Evolutionary conservation across 2,888 invertebrate genomes (phyloP).

Genomic region (Eupeodes latifasciatus): DNA sequence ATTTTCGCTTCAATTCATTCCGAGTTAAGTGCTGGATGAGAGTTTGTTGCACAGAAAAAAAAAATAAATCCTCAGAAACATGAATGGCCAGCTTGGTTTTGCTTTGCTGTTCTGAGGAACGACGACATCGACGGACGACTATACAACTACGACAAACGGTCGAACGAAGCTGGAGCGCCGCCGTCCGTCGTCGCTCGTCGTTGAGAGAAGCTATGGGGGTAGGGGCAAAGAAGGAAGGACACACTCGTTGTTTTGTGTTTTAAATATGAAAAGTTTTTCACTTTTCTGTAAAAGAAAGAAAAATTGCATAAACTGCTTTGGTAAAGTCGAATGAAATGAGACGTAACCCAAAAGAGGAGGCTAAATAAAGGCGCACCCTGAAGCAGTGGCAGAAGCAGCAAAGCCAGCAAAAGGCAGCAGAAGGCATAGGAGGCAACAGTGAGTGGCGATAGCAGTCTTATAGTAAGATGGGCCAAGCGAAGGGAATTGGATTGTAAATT

Average conservation of each 20-base stretch:
- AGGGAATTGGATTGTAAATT: slow-evolving; percentile 53
- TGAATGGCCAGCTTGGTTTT: slow-evolving; percentile 20
- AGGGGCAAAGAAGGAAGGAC: slow-evolving; percentile 34
- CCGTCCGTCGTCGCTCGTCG: no score
- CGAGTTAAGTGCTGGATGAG: slow-evolving; percentile 74
- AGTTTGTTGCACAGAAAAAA: slow-evolving; percentile 36
- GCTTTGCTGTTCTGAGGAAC: slow-evolving; percentile 10
- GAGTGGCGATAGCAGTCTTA: not conserved
- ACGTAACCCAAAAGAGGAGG: slow-evolving; percentile 63
- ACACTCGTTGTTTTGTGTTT: slow-evolving; percentile 65
- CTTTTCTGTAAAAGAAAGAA: slow-evolving; percentile 48
- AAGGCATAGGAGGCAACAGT: no score
- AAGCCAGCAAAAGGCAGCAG: not conserved
- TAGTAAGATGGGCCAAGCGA: slow-evolving; percentile 22
- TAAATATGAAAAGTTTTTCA: slow-evolving; percentile 76
- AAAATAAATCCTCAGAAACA: slow-evolving; percentile 24
- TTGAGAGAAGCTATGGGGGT: not conserved
- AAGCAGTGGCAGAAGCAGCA: slow-evolving; percentile 3
- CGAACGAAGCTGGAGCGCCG: no score
- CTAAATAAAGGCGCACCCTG: slow-evolving; percentile 57
- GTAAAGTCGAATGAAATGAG: slow-evolving; percentile 69
- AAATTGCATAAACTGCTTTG: slow-evolving; percentile 70
- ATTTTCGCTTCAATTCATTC: slow-evolving; percentile 75
- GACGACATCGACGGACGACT: not conserved
- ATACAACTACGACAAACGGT: no score